Evolutionary conservation across 2,797 vertebrate genomes (phyloP).

Genomic region (Hapalemur alaotrensis): DNA sequence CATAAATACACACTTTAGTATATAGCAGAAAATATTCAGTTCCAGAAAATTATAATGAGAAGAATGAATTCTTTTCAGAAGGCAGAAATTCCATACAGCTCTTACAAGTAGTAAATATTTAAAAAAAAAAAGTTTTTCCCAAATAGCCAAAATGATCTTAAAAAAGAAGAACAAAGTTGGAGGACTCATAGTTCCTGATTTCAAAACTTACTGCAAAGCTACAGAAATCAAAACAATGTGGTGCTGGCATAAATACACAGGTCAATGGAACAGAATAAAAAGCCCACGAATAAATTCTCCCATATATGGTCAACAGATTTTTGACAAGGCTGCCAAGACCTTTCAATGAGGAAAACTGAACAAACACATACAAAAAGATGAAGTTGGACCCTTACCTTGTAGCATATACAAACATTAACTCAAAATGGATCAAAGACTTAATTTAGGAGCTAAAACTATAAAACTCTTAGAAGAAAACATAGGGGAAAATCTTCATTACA

Average conservation of each 20-base stretch:
- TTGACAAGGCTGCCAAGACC: not conserved
- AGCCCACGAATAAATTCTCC: not conserved
- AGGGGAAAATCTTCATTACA: not conserved
- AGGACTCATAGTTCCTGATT: conserved; percentile 23
- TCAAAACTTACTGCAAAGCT: conserved; percentile 25
- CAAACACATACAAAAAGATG: not conserved
- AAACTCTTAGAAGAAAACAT: not conserved
- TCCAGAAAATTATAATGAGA: not conserved
- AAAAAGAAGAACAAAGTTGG: conserved; percentile 28
- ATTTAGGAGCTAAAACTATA: not conserved
- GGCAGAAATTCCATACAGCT: conserved; percentile 16
- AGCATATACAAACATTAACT: not conserved
- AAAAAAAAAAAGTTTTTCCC: not conserved
- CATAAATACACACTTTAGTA: not conserved
- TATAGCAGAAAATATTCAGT: not conserved
- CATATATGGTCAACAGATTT: not conserved
- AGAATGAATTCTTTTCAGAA: conserved; percentile 26
- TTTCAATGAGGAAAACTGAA: not conserved
- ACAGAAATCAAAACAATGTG: not conserved
- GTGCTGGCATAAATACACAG: not conserved
- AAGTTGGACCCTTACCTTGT: not conserved
- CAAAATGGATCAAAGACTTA: not conserved
- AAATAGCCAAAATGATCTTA: not conserved
- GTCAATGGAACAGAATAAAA: not conserved
- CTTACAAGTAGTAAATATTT: not conserved